phyloP scores from a whole-genome alignment of 2,888 invertebrate genomes.

The Palloptera scutellata region DNA sequence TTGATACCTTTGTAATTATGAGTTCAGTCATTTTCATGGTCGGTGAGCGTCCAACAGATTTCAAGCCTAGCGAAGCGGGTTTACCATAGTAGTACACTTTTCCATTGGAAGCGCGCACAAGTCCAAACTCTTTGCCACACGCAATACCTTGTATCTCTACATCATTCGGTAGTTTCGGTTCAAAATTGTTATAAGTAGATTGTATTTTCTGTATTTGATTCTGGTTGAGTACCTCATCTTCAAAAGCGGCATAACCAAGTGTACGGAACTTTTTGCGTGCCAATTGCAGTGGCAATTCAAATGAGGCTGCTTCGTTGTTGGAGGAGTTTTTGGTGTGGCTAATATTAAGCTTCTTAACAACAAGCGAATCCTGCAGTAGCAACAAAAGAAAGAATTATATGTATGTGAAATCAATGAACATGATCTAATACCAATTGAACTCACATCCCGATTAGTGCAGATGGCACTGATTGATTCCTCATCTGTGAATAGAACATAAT shows the following conservation, averaged over 20 bases:
- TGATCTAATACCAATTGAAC: constrained; percentile 37
- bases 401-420: constrained; percentile 1
- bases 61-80: constrained; percentile 84
- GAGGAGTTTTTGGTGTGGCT: constrained; percentile 60
- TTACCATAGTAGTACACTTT: constrained; percentile 91
- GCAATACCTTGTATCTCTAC: constrained; percentile 81
- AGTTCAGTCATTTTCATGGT: constrained; percentile 66
- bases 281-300: constrained; percentile 77
- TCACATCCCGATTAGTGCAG: constrained; percentile 81
- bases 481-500: constrained; percentile 73
- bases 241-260: constrained; percentile 76
- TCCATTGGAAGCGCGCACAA: constrained; percentile 84
- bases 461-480: constrained; percentile 82
- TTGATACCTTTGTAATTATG: constrained; percentile 76
- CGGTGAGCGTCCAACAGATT: constrained; percentile 65
- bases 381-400: neutral
- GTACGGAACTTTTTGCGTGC: constrained; percentile 82
- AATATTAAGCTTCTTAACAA: constrained; percentile 73
- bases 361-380: constrained; percentile 74
- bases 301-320: constrained; percentile 52
- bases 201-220: constrained; percentile 65
- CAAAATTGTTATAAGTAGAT: constrained; percentile 68
- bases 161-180: constrained; percentile 72
- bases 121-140: constrained; percentile 90
- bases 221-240: constrained; percentile 69